Evolutionary conservation across 2,113 vertebrate species (phyloP), one percentile per base, ranked within the genome.

Genomic region (Nothocercus julius): DNA sequence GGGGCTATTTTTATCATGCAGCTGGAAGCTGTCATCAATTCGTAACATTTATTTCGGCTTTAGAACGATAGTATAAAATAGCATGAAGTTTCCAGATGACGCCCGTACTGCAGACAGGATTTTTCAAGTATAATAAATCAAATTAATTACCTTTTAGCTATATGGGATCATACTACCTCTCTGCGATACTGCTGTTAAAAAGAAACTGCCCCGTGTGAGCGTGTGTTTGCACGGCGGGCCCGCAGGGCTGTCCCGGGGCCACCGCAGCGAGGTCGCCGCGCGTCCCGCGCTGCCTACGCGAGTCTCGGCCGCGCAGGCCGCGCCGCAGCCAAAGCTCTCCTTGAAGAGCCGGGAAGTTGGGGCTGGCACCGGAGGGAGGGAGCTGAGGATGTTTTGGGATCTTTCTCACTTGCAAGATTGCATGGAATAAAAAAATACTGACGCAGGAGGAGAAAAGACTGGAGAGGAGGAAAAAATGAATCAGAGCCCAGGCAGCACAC

Each of bases 1-100:
- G 78, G 83, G 95, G 89, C 96, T 98, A 97, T 97, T 98, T 97
- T 98, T 97, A 97, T 93, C 89, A 66, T 95, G 93, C 96, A 97
- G 96, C 94, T 98, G 95, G 96, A 97, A 97, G 96, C 96, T 97
- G 95, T 97, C 96, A 95, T 96, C 96, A 95, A 92, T 97, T 97
- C 82, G 75, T 97, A 97, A 97, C 86, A 85, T 97, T 97, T 97
- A 97, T 97, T 97, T 97, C 96, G 85, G 85, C 95, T 97, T 97
- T 66, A 97, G 93, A 97, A 88, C 63, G 82, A 96, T 87, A 90
- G 96, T 78, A 92, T 95, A 97, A 97, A 97, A 97, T 93, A 94
- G 88, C 97, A 96, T 93, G 92, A 97, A 96, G 95, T 98, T 98
- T 97, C 96, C 93, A 97, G 91, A 82, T 96, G 95, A 97, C 90